Evolutionary conservation across 53 echinoderm and acorn worm genomes (phyloP), one percentile per base, ranked within the genome.

Genomic region (Echinarachnius parma): DNA sequence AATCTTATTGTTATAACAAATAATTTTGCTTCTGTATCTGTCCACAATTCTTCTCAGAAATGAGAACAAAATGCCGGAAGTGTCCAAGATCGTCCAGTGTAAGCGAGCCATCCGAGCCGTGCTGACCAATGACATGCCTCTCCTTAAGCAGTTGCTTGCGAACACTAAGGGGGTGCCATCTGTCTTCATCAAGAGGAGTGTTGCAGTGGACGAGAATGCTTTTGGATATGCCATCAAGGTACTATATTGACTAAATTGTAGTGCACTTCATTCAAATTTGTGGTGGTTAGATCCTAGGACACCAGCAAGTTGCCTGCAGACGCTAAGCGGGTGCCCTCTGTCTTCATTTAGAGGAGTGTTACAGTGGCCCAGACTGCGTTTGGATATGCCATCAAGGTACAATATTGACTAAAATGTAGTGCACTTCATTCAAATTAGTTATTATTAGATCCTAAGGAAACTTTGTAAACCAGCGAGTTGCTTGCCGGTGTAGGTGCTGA

Each of bases 41-140:
- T n/a, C n/a, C n/a, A n/a, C n/a, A n/a, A n/a, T n/a, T n/a, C n/a
- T 44, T 36, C 42, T 34, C 49, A 96, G 98, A 53, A 84, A 85
- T 77, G 98, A 96, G 52, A 72, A 63, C 21, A 77, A 77, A 16
- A 81, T 96, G 61, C 88, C 98, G 13, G 82, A 82, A 27, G 88
- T 88, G 42, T 98, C 98, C 15, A 79, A 85, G 60, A 64, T 88
- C 28, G 79, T 88, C 59, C 60, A 76, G 61, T 85, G 88, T 47
- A 98, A 98, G 63, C 75, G 85, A 20, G 86, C 86, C 39, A 98
- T 98, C 50, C 82, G 88, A 16, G 98, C 98, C 13, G 86, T 98
- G 36, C 81, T 92, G 13, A 92, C 98, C 80, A 91, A 88, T 33
- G 87, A 98, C 80, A 88, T 77, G 56, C 37, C 47, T 9, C 80